Evolutionary conservation across 64 coral and sea anemone species (phyloP).

Genomic region (Hydrozoanthus tunicans): DNA sequence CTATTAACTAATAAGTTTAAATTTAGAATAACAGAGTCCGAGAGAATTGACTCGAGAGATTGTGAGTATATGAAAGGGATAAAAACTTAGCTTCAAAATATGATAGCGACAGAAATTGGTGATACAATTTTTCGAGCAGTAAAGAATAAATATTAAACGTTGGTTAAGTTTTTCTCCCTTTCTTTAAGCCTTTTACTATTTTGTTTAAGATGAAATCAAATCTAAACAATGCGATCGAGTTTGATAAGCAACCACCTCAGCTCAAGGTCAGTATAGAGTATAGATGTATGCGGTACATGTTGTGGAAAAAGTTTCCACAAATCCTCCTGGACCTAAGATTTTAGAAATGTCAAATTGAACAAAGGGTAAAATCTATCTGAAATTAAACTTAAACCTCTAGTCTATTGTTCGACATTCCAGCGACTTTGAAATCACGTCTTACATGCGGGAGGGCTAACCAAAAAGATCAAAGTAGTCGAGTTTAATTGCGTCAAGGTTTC

Average conservation of each 20-base stretch:
- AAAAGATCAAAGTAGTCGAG: slow-evolving; percentile 15
- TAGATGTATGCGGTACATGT: not conserved
- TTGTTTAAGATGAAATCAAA: too few species aligned
- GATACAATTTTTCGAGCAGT: too few species aligned
- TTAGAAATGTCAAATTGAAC: not conserved
- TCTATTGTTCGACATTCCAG: slow-evolving; percentile 29
- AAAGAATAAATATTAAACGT: too few species aligned
- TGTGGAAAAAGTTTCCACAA: not conserved
- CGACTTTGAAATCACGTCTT: slow-evolving; percentile 9
- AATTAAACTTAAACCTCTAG: slow-evolving; percentile 22
- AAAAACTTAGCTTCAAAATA: too few species aligned
- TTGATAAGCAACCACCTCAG: not conserved
- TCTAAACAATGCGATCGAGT: too few species aligned
- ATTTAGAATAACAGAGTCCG: too few species aligned
- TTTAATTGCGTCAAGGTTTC: slow-evolving; percentile 13
- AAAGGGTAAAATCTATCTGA: not conserved
- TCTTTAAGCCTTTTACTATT: too few species aligned
- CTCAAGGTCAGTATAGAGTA: not conserved
- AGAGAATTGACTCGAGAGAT: too few species aligned
- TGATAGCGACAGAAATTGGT: too few species aligned
- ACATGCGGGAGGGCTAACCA: not conserved
- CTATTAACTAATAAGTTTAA: too few species aligned
- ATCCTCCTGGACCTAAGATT: not conserved
- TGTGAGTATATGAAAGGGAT: too few species aligned
- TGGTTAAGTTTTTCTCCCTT: too few species aligned